These are phyloP conservation scores for Marasmarcha lunaedactyla DNA, from an alignment of 2,888 invertebrate genomes.

Conservation along the genomic window DNA sequence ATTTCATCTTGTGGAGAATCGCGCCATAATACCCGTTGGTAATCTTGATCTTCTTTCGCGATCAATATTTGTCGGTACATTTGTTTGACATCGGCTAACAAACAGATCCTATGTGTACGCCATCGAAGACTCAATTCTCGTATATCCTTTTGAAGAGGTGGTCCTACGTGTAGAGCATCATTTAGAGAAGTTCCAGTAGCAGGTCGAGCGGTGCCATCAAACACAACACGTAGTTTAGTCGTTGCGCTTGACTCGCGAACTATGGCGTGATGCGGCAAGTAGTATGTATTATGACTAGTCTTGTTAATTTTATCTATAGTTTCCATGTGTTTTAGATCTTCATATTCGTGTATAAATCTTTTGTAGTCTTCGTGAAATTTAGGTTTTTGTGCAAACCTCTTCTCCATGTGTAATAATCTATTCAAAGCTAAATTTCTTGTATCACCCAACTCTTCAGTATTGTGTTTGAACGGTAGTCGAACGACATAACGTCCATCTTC, in stretches of 20 bases:
- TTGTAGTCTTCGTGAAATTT: constrained; percentile 13
- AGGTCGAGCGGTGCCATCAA: constrained; percentile 13
- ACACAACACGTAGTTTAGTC: constrained; percentile 9
- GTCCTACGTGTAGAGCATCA: constrained; percentile 15
- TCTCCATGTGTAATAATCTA: constrained; percentile 14
- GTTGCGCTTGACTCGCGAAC: constrained; percentile 13
- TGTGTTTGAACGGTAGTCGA: constrained; percentile 1
- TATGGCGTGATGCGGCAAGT: constrained; percentile 23
- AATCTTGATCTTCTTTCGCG: constrained; percentile 4
- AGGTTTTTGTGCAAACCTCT: constrained; percentile 9
- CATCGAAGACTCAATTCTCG: constrained; percentile 16
- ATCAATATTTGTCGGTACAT: constrained; percentile 18
- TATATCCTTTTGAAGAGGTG: constrained; percentile 16
- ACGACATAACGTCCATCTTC: constrained; percentile 11
- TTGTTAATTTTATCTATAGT: constrained; percentile 2
- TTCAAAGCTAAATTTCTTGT: constrained; percentile 10
- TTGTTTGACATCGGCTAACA: constrained; percentile 16
- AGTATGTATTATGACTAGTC: constrained; percentile 10
- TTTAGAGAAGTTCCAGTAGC: constrained; percentile 13
- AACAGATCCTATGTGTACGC: constrained; percentile 7
- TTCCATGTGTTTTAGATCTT: constrained; percentile 14
- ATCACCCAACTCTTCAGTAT: constrained; percentile 9
- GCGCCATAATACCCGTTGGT: constrained; percentile 11
- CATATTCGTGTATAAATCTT: constrained; percentile 17
- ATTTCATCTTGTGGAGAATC: not conserved